Conservation (phyloP, 2,888 invertebrate genomes). For the Villa cingulata region DNA sequence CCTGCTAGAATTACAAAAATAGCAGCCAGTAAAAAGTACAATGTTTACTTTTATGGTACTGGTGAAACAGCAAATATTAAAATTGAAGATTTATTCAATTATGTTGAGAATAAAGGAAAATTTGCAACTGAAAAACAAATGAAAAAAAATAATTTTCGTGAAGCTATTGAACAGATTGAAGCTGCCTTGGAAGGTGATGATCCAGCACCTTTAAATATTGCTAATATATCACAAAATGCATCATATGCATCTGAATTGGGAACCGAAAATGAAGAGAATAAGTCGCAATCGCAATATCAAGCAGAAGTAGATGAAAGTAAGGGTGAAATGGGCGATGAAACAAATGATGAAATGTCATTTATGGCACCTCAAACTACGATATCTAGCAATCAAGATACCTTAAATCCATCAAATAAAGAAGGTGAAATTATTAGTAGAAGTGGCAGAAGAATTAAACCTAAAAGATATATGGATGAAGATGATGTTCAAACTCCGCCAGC, state of each 20-base stretch:
- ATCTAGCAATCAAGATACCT: background rate
- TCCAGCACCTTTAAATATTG: slow-evolving; percentile 29
- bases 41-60: slow-evolving; percentile 88
- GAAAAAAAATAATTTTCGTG: slow-evolving; percentile 71
- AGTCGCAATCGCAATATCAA: background rate
- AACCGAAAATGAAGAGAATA: slow-evolving; percentile 3
- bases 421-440: slow-evolving; percentile 51
- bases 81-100: slow-evolving; percentile 73
- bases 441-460: slow-evolving; percentile 61
- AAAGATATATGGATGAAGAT: slow-evolving; percentile 31
- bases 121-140: slow-evolving; percentile 56
- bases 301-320: slow-evolving; percentile 4
- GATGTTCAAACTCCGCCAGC: background rate
- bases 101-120: slow-evolving; percentile 60
- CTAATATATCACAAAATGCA: background rate
- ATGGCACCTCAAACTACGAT: background rate
- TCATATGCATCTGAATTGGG: background rate
- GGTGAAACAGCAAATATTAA: slow-evolving; percentile 76
- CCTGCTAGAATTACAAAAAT: slow-evolving; percentile 52
- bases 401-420: slow-evolving; percentile 3
- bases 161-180: slow-evolving; percentile 79
- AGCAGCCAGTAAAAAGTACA: slow-evolving; percentile 49
- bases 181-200: slow-evolving; percentile 53
- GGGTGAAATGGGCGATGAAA: slow-evolving; percentile 34
- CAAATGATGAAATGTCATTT: background rate